Base-by-base conservation (phyloP, 2,797 vertebrate genomes). In the Eptatretus atami region DNA sequence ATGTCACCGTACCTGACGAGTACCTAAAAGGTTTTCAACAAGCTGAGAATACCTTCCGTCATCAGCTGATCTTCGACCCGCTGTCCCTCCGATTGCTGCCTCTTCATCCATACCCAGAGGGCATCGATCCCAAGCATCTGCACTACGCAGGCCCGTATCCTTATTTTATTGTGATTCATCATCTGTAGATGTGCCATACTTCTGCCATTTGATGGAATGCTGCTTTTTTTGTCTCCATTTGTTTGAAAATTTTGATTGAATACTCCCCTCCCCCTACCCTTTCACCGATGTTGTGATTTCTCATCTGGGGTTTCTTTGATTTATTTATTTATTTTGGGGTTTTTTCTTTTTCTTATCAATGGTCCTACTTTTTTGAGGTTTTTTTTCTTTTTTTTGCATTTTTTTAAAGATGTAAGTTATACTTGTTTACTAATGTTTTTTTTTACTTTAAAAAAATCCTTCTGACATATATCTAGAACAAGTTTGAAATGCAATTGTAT, bases 21-120 rank as follows among this genome's bases (percentile, higher is more conserved):
- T 98, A 98, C 69, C 70, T 86, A 24, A 70, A 83, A 31, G 92
- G 88, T 1, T 98, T 98, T 69, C 71, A 76, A 69, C 77, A 75
- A 69, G 92, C 92, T 70, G 82, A 96, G 66, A 93, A 95, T 73
- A 98, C 90, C 6, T 98, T 98, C 66, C 80, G 95, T 10, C 86
- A 95, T 73, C 90, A 98, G 72, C 73, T 98, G 63, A 84, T 93
- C 68, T 94, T 96, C 68, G 86, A 98, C 71, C 84, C 90, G n/a
- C 12, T 84, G 66, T 68, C 66, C 53, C 81, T 82, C 69, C 83
- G 81, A 70, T 75, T 92, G 8, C 74, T 84, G 63, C 92, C 92
- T 15, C 74, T 96, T 68, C 93, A 90, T 73, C 76, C 78, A 1
- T 98, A 95, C 65, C 75, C 71, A 10, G 77, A 81, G 53, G 74